phyloP scores from a whole-genome alignment of 2,113 vertebrate species.

The Tetraodon nigroviridis region DNA sequence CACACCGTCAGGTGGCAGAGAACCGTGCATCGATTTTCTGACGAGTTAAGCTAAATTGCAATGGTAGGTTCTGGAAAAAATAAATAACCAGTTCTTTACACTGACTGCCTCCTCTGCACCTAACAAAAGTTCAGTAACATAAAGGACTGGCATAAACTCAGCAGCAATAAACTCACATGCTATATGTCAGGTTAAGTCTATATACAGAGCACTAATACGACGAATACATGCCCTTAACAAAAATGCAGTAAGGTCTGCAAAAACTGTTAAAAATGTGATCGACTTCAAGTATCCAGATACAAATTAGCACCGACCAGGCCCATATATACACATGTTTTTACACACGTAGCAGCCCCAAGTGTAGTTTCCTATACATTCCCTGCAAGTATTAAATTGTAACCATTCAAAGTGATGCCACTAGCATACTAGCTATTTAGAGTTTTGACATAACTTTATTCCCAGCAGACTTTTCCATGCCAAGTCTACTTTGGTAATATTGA shows the following conservation, averaged over 20 bases:
- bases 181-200: background rate
- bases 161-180: conserved; percentile 17
- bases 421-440: conserved; percentile 59
- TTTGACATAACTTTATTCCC: conserved; percentile 48
- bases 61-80: background rate
- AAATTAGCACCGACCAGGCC: conserved; percentile 28
- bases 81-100: background rate
- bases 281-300: conserved; percentile 23
- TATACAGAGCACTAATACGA: conserved; percentile 26
- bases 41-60: background rate
- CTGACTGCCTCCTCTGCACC: background rate
- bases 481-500: conserved; percentile 36
- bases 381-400: conserved; percentile 53
- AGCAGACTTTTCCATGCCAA: conserved; percentile 54
- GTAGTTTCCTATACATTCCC: conserved; percentile 41
- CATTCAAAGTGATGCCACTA: conserved; percentile 52
- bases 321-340: conserved; percentile 22
- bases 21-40: background rate
- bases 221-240: background rate
- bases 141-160: background rate
- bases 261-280: conserved; percentile 38
- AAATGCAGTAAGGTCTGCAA: conserved; percentile 8
- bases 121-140: background rate
- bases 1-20: background rate
- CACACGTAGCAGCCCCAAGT: conserved; percentile 14